Evolutionary conservation across 2,888 invertebrate genomes (phyloP).

Genomic region (Argyresthia albistria): DNA sequence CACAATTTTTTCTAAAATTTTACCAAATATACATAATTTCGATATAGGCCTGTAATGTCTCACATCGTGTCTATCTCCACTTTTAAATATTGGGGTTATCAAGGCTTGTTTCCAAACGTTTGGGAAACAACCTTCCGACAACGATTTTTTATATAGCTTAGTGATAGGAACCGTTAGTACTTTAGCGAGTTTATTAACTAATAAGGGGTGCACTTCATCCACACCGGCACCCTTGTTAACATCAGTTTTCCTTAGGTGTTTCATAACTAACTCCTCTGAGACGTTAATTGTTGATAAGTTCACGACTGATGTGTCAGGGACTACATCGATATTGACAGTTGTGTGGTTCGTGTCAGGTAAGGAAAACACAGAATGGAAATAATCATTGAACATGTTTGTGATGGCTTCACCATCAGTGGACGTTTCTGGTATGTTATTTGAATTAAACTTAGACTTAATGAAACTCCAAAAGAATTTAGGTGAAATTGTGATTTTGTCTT

Average conservation of each 20-base stretch:
- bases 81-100: conserved; percentile 14
- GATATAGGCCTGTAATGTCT: conserved; percentile 12
- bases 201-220: conserved; percentile 7
- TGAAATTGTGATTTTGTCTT: conserved; percentile 2
- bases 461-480: conserved; percentile 1
- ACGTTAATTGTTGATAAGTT: background rate
- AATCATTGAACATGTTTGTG: background rate
- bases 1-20: background rate
- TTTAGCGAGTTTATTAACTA: background rate
- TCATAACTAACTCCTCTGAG: background rate
- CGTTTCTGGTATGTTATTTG: background rate
- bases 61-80: conserved; percentile 4
- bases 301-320: background rate
- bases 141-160: conserved; percentile 1
- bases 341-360: background rate
- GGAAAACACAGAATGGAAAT: background rate
- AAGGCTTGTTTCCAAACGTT: conserved; percentile 10
- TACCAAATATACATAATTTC: background rate
- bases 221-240: conserved; percentile 6
- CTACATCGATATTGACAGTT: too few relatives aligned
- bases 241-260: conserved; percentile 1
- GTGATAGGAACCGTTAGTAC: background rate
- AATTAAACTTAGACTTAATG: background rate
- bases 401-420: background rate
- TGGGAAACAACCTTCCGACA: background rate